Conservation (phyloP, 2,888 invertebrate genomes). For the Malachius bipustulatus region DNA sequence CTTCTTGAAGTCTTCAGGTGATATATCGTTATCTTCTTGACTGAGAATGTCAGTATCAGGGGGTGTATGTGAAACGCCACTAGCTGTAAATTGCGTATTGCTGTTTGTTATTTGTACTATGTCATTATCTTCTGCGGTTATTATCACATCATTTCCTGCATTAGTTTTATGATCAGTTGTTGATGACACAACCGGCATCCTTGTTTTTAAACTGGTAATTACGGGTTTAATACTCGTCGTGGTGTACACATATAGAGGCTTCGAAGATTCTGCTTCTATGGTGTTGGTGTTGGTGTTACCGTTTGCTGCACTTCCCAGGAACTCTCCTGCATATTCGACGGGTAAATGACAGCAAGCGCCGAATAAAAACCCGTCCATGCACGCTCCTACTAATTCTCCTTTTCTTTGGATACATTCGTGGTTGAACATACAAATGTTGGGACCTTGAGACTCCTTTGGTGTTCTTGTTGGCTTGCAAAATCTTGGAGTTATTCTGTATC, state of each 20-base stretch:
- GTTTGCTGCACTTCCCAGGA: slow-evolving; percentile 22
- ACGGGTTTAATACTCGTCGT: background rate
- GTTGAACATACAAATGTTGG: slow-evolving; percentile 87
- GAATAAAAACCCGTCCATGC: slow-evolving; percentile 87
- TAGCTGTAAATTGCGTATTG: slow-evolving; percentile 26
- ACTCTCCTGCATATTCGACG: slow-evolving; percentile 36
- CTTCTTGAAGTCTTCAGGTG: slow-evolving; percentile 28
- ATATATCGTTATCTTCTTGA: slow-evolving; percentile 40
- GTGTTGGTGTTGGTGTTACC: slow-evolving; percentile 21
- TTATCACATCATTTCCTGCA: slow-evolving; percentile 14
- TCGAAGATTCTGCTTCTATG: slow-evolving; percentile 26
- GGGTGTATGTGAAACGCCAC: slow-evolving; percentile 34
- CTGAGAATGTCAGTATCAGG: slow-evolving; percentile 54
- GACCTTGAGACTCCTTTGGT: slow-evolving; percentile 49
- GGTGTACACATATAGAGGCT: background rate
- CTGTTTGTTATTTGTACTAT: slow-evolving; percentile 28
- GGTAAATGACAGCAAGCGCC: slow-evolving; percentile 80
- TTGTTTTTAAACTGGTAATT: background rate
- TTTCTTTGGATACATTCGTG: slow-evolving; percentile 71
- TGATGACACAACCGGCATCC: background rate
- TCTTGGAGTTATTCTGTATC: slow-evolving; percentile 74
- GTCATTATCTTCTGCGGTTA: slow-evolving; percentile 33
- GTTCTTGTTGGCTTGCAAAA: slow-evolving; percentile 63
- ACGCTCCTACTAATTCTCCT: slow-evolving; percentile 78
- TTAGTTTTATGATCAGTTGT: background rate